These are phyloP conservation scores for Sesia bembeciformis DNA, from an alignment of 2,888 invertebrate genomes.

Conservation along the genomic window DNA sequence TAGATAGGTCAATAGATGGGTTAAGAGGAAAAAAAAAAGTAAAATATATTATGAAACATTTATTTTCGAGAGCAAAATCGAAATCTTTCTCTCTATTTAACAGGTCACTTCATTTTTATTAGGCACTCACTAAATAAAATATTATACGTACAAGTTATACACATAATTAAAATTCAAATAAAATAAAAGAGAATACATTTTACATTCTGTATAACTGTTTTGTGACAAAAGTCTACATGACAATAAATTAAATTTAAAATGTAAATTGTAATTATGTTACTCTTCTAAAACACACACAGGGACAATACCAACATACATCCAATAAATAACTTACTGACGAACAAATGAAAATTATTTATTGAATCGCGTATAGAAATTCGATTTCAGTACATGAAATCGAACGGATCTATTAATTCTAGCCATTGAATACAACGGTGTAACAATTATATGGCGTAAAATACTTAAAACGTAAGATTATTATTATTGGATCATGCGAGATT, in stretches of 20 bases:
- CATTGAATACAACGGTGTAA: slow-evolving; percentile 4
- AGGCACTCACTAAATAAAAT: slow-evolving; percentile 14
- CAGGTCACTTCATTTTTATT: slow-evolving; percentile 69
- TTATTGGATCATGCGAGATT: slow-evolving; percentile 26
- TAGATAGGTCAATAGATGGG: neutral
- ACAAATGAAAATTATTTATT: neutral
- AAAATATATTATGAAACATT: slow-evolving; percentile 13
- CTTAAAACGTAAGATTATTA: slow-evolving; percentile 11
- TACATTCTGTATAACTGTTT: neutral
- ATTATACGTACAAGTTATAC: neutral
- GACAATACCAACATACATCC: slow-evolving; percentile 27
- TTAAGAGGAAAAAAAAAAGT: neutral
- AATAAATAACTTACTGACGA: slow-evolving; percentile 21
- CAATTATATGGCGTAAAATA: neutral
- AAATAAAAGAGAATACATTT: neutral
- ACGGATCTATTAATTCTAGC: neutral
- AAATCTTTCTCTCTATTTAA: slow-evolving; percentile 21
- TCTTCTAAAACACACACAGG: slow-evolving; percentile 10
- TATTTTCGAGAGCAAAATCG: slow-evolving; percentile 55
- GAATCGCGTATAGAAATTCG: neutral
- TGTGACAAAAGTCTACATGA: no score
- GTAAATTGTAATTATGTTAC: neutral
- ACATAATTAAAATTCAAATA: neutral
- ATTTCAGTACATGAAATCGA: neutral
- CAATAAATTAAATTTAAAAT: no score